Base-by-base conservation (phyloP, 2,888 invertebrate genomes). In the Octodonta nipae region DNA sequence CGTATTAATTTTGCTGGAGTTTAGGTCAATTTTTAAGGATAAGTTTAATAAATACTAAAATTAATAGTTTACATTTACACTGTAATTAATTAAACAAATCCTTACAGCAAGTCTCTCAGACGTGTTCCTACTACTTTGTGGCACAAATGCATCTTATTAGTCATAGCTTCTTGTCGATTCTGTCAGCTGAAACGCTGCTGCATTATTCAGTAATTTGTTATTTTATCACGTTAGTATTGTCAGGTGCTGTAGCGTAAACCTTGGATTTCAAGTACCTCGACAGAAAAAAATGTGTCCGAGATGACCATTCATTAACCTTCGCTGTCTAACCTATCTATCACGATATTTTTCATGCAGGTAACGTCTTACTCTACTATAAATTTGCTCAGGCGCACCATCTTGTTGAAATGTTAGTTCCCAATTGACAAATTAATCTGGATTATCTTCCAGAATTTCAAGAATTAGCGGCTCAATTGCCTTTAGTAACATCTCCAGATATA, bases 171-270 rank as follows among this genome's bases (percentile, higher is more conserved):
- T 20, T n/a, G n/a, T 20, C 20, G n/a, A 20, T 7, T 20, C 7
- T 20, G 20, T 20, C n/a, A 20, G n/a, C 20, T 7, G 20, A 20
- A 20, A 20, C n/a, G 6, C 7, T 20, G 6, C 20, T 20, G n/a
- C 20, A 20, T 20, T 20, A 20, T 20, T 20, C 20, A 7, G n/a
- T n/a, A 20, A 20, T 20, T 6, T n/a, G 20, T 20, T 7, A 20
- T 20, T 20, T 20, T n/a, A 20, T 7, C 6, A 20, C n/a, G 20
- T 20, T n/a, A 20, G n/a, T 20, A 20, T n/a, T 20, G n/a, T 20
- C 20, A 20, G 20, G 20, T 20, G 20, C 20, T 20, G 20, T 20
- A 20, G 20, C 20, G 20, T 7, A 20, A 20, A 20, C 20, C 20
- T 20, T 7, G n/a, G n/a, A 20, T 20, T 20, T 20, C 20, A 20